phyloP scores from a whole-genome alignment of 2,113 vertebrate species.

The Sterna hirundo region DNA sequence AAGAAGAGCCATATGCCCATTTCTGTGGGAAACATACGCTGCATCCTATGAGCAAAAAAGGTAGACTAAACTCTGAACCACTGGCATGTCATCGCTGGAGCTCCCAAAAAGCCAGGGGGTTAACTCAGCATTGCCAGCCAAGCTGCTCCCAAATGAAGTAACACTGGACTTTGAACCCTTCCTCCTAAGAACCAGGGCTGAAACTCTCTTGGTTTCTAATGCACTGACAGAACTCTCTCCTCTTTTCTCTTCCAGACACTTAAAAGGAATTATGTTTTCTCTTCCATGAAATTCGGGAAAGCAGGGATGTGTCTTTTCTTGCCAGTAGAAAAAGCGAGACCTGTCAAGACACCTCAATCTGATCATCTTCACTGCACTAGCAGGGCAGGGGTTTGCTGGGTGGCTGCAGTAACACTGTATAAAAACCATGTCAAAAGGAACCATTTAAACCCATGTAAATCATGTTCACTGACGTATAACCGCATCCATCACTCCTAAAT shows the following conservation, averaged over 20 bases:
- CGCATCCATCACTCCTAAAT: neutral
- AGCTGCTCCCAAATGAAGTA: neutral
- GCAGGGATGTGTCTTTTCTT: conserved; percentile 9
- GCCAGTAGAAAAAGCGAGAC: neutral
- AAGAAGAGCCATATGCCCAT: neutral
- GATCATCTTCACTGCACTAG: neutral
- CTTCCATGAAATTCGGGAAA: neutral
- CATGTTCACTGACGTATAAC: neutral
- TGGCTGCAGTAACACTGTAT: neutral
- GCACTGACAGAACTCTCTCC: neutral
- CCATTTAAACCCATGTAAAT: conserved; percentile 33
- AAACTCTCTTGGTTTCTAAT: neutral
- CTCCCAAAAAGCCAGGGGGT: neutral
- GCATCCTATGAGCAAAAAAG: neutral
- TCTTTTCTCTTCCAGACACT: neutral
- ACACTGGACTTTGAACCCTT: neutral
- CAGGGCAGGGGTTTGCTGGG: neutral
- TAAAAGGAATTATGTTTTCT: conserved; percentile 6
- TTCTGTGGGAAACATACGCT: neutral
- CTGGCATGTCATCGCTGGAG: neutral
- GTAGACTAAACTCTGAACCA: neutral
- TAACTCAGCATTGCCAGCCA: neutral
- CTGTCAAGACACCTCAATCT: conserved; percentile 21
- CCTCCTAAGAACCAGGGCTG: neutral
- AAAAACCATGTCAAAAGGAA: neutral